These are phyloP conservation scores for Mercenaria mercenaria DNA, from an alignment of 1,140 invertebrate genomes.

Conservation along the genomic window DNA sequence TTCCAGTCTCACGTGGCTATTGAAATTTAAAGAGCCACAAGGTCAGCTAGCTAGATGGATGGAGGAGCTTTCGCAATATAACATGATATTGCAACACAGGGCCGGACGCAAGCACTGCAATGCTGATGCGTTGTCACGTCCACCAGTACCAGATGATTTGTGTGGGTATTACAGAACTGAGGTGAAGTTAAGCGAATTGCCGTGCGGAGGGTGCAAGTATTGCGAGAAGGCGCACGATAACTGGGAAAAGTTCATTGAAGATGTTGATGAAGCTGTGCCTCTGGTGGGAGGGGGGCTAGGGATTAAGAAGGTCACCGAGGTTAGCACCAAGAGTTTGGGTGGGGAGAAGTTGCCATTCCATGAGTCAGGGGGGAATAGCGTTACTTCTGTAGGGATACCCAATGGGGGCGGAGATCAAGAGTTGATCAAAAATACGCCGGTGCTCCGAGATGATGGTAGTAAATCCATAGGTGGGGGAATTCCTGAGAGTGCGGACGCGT, in stretches of 20 bases:
- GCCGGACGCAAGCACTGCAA: slow-evolving; percentile 70
- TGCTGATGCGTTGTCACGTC: slow-evolving; percentile 72
- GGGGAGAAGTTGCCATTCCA: no score
- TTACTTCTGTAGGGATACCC: no score
- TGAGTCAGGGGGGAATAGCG: no score
- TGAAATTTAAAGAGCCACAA: slow-evolving; percentile 53
- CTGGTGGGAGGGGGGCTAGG: not conserved
- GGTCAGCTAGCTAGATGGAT: slow-evolving; percentile 73
- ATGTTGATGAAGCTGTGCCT: not conserved
- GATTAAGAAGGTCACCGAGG: no score
- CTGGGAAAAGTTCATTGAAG: not conserved
- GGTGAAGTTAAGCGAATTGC: not conserved
- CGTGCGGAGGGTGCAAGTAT: slow-evolving; percentile 4
- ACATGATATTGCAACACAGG: slow-evolving; percentile 72
- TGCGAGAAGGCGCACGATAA: not conserved
- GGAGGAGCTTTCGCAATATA: slow-evolving; percentile 70
- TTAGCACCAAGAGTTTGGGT: no score
- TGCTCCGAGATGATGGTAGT: slow-evolving; percentile 70
- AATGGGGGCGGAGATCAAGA: no score
- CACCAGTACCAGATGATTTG: not conserved
- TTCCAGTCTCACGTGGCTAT: slow-evolving; percentile 5
- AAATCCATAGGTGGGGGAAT: no score
- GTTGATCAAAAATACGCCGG: no score
- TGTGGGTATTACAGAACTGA: not conserved
- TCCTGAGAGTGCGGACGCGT: no score